Evolutionary conservation across 2,113 vertebrate genomes (phyloP), one percentile per base, ranked within the genome.

Genomic region (Gnathonemus longibarbis): DNA sequence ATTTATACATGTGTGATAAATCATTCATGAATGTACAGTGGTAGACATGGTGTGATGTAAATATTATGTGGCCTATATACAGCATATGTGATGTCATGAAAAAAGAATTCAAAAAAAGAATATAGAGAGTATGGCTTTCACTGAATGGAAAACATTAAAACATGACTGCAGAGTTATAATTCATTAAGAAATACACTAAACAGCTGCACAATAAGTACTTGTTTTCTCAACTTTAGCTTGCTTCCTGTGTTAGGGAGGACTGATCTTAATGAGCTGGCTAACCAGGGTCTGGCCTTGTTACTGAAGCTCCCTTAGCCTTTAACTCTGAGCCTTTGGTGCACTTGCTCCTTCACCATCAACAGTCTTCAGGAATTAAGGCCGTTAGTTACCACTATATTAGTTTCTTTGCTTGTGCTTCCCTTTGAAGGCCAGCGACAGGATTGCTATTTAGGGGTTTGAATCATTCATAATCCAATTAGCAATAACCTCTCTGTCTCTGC

Each of bases 381-480:
- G 39, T 88, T 84, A 85, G 74, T 52, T 53, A 7, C 21, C 45
- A 66, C 52, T n/a, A 5, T 27, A 19, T 62, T 49, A 50, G 53
- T 85, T 90, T 74, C 48, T 46, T 11, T 88, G 1, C 8, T 3
- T 42, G 9, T n/a, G 46, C 35, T 50, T 56, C 56, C 48, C 27
- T 50, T 74, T 56, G 83, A 89, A 45, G 13, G 58, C 50, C 48
- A 80, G n/a, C 74, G 77, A 58, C 39, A 77, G 24, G 42, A 52
- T 8, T 89, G 39, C 88, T 62, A 49, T 80, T 84, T 62, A 74
- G 58, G 46, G 90, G 80, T 87, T 56, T 89, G 42, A 90, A 50
- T 85, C 53, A 52, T 87, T 89, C 84, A 17, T 91, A 39, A 74
- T 84, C 70, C 91, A 92, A 91, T 92, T 93, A 93, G 83, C 89